phyloP scores from a whole-genome alignment of 1,140 invertebrate genomes.

The Atta colombica region DNA sequence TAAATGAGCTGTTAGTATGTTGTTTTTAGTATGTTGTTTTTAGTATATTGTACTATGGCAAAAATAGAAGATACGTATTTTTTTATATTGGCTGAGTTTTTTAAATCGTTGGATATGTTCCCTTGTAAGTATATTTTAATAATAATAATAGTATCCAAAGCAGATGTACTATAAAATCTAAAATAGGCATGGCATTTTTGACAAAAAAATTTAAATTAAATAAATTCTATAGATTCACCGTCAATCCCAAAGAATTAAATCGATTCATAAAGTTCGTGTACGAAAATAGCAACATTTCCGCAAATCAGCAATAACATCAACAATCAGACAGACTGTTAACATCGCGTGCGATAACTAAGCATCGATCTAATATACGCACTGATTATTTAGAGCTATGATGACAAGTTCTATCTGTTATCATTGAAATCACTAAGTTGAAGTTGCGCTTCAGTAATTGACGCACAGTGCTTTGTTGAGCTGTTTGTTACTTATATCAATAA shows the following conservation, averaged over 20 bases:
- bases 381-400: conserved; percentile 23
- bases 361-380: conserved; percentile 18
- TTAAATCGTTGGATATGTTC: too few species aligned
- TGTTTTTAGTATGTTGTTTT: too few species aligned
- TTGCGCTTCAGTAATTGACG: neutral
- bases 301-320: neutral
- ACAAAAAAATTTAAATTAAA: too few species aligned
- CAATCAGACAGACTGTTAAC: conserved; percentile 38
- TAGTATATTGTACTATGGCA: too few species aligned
- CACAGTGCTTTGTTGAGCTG: neutral
- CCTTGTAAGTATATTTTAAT: neutral
- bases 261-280: neutral
- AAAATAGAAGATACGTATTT: too few species aligned
- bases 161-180: too few species aligned
- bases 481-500: neutral
- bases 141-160: neutral
- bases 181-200: too few species aligned
- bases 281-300: conserved; percentile 1
- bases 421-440: neutral
- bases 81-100: too few species aligned
- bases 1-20: too few species aligned
- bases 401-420: conserved; percentile 16
- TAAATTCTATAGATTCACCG: too few species aligned
- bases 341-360: conserved; percentile 38
- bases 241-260: neutral